Conservation (phyloP, 1,140 invertebrate genomes). For the Argopecten irradians region DNA sequence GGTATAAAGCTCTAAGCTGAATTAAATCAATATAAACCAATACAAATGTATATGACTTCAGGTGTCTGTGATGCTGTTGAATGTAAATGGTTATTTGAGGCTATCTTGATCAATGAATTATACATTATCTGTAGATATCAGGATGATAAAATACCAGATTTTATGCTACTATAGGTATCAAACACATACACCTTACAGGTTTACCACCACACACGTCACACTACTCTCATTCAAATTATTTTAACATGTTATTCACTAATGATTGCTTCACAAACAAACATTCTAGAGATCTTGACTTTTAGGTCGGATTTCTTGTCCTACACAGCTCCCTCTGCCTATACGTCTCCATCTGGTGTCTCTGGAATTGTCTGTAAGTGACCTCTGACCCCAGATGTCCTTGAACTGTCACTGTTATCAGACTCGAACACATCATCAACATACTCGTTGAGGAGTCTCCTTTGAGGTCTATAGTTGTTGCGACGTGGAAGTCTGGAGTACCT, state of each 20-base stretch:
- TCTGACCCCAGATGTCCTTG: constrained; percentile 43
- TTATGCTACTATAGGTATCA: no score
- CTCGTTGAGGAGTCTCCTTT: constrained; percentile 63
- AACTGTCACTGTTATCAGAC: constrained; percentile 62
- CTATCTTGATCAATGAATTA: no score
- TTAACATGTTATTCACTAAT: neutral
- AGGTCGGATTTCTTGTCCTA: neutral
- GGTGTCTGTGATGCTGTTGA: no score
- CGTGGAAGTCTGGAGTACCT: neutral
- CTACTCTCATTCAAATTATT: no score
- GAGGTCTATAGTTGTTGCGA: constrained; percentile 57
- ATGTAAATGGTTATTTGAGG: no score
- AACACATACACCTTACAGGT: no score
- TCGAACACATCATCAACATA: constrained; percentile 71
- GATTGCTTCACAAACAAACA: neutral
- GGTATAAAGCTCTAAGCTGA: no score
- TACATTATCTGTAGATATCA: no score
- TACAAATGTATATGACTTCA: no score
- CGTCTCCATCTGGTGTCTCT: constrained; percentile 54
- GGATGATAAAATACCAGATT: no score
- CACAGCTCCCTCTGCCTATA: neutral
- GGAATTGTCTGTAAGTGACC: constrained; percentile 56
- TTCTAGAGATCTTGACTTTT: constrained; percentile 1
- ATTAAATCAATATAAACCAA: no score
- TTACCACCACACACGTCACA: no score